Evolutionary conservation across 2,888 invertebrate species (phyloP), one percentile per base, ranked within the genome.

Genomic region (Serrognathus titanus): DNA sequence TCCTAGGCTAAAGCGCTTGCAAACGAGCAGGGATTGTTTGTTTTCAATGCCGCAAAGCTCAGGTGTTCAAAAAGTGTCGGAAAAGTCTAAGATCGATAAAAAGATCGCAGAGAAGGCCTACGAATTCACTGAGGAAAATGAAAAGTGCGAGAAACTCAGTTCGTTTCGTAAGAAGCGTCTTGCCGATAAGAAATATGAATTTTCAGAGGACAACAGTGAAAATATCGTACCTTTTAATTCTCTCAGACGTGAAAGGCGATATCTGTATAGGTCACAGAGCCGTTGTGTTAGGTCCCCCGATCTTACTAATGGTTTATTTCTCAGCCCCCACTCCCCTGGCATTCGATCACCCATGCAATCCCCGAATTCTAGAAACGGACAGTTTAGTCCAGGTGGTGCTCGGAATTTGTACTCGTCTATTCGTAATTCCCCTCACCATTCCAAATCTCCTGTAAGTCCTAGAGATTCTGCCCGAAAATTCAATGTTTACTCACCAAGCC

Each of bases 161-260:
- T 88, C 88, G 69, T 92, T 91, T 71, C 83, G 94, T 6, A 91
- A 92, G 72, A 84, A 92, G 52, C 84, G 93, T 6, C 77, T 94
- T 51, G 94, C 94, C 0, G 94, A 94, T 69, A 94, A 94, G 74
- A 94, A 93, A 73, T 94, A 94, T 72, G 94, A 94, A 71, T 94
- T 94, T 71, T 90, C 90, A 0, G 93, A 92, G 67, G 92, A 92
- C 60, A 78, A 78, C 57, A 84, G 83, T 68, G 85, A 85, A 67
- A 85, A 85, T 68, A 85, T 85, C 49, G 83, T 85, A 39, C 85
- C 85, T 43, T 85, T 85, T 71, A 81, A 85, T 69, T 83, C 84
- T n/a, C 72, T 85, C 63, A 76, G 85, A 10, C 70, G 75, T 3
- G 78, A 78, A 61, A 66, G 76, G 3, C 68, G 75, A 16, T 77